phyloP scores from a whole-genome alignment of 2,113 vertebrate genomes.

The Albula goreensis region DNA sequence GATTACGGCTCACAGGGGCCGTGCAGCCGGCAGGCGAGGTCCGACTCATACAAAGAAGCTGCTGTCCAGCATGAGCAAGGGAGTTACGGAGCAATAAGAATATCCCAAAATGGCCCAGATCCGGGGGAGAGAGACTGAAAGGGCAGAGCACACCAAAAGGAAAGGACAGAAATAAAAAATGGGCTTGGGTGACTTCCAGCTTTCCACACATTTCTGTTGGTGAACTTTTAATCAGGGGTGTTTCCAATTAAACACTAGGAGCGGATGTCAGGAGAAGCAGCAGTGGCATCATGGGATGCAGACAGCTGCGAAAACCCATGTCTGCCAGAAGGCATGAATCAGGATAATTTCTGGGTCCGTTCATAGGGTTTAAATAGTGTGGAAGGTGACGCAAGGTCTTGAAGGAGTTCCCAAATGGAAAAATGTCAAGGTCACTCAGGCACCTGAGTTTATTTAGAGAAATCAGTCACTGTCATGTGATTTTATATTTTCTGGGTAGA shows the following conservation, averaged over 20 bases:
- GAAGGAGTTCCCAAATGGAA: not conserved
- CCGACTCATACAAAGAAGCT: slow-evolving; percentile 39
- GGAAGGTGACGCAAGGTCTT: not conserved
- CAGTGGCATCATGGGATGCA: not conserved
- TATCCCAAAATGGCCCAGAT: slow-evolving; percentile 27
- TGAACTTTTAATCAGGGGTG: slow-evolving; percentile 33
- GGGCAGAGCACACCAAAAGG: slow-evolving; percentile 36
- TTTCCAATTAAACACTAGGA: slow-evolving; percentile 38
- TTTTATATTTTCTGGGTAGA: not conserved
- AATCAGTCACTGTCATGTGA: not conserved
- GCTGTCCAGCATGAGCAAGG: slow-evolving; percentile 36
- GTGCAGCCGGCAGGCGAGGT: slow-evolving; percentile 46
- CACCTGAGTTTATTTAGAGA: not conserved
- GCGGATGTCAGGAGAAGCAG: slow-evolving; percentile 43
- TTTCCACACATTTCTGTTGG: slow-evolving; percentile 39
- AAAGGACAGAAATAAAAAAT: slow-evolving; percentile 40
- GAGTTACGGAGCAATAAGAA: slow-evolving; percentile 18
- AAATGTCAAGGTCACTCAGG: not conserved
- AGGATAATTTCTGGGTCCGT: not conserved
- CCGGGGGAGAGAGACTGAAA: slow-evolving; percentile 35
- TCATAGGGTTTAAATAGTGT: not conserved
- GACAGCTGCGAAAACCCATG: not conserved
- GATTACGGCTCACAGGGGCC: slow-evolving; percentile 48
- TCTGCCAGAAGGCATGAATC: not conserved
- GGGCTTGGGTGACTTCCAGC: slow-evolving; percentile 41